Conservation (phyloP, 2,888 invertebrate species). For the Vannuccia rotundouncinata region DNA sequence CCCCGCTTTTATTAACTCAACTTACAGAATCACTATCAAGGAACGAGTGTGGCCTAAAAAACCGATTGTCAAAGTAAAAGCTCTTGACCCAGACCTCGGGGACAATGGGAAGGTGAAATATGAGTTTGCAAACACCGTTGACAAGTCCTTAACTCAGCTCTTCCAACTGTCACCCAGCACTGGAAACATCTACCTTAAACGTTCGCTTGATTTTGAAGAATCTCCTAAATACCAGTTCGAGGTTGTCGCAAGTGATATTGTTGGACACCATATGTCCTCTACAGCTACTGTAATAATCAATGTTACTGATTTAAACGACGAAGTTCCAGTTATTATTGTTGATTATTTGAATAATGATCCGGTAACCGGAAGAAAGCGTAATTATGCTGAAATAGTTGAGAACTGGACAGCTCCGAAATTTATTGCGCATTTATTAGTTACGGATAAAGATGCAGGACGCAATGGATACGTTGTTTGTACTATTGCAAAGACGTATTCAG, state of each 20-base stretch:
- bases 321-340: background rate
- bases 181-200: slow-evolving; percentile 16
- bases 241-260: background rate
- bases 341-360: slow-evolving; percentile 28
- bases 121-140: background rate
- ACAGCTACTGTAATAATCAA: background rate
- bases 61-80: slow-evolving; percentile 3
- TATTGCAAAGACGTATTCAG: too few species aligned
- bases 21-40: background rate
- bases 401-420: too few species aligned
- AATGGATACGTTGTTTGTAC: too few species aligned
- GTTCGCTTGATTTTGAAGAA: slow-evolving; percentile 30
- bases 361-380: too few species aligned
- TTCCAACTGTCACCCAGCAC: background rate
- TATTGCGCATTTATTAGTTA: too few species aligned
- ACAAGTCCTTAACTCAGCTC: background rate
- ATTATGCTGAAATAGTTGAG: too few species aligned
- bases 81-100: background rate
- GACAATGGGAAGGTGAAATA: background rate
- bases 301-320: slow-evolving; percentile 25
- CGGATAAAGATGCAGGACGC: too few species aligned
- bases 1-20: background rate
- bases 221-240: background rate
- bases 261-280: background rate
- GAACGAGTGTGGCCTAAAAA: background rate